A percentile compares a stretch with the other conserved stretches of the same genome.
Evolutionary conservation across 2,797 vertebrate species (phyloP).

Genomic region (Sebastes oblongus): DNA sequence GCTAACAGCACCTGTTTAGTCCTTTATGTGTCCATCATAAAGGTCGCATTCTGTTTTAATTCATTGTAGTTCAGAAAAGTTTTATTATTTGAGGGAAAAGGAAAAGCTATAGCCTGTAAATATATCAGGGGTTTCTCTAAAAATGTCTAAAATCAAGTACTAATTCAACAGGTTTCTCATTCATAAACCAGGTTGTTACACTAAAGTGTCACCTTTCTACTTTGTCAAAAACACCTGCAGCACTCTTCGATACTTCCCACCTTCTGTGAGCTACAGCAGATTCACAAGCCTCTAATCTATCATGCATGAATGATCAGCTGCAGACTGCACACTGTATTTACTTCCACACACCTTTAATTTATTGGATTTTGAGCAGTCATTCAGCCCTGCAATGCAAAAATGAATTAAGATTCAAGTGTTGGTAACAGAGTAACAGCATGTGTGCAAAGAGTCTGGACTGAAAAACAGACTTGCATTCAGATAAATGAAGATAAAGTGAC

Average conservation of each 20-base stretch:
- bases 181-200: neutral
- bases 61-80: neutral
- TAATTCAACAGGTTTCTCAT: constrained; percentile 8
- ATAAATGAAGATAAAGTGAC: neutral
- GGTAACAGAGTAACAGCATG: neutral
- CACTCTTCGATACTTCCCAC: constrained; percentile 25
- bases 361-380: neutral
- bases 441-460: neutral
- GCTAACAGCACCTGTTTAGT: constrained; percentile 26
- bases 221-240: constrained; percentile 36
- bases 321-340: constrained; percentile 21
- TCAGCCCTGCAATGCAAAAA: neutral
- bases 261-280: constrained; percentile 32
- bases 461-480: neutral
- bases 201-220: constrained; percentile 24
- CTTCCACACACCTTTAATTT: constrained; percentile 27
- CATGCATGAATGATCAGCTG: constrained; percentile 24
- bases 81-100: neutral
- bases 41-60: constrained; percentile 10
- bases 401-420: neutral
- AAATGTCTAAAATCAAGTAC: neutral
- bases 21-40: neutral
- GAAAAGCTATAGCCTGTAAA: neutral
- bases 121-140: neutral
- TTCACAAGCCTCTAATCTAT: constrained; percentile 18